Conservation (phyloP, 2,113 vertebrate species). For the Myiopsitta monachus region DNA sequence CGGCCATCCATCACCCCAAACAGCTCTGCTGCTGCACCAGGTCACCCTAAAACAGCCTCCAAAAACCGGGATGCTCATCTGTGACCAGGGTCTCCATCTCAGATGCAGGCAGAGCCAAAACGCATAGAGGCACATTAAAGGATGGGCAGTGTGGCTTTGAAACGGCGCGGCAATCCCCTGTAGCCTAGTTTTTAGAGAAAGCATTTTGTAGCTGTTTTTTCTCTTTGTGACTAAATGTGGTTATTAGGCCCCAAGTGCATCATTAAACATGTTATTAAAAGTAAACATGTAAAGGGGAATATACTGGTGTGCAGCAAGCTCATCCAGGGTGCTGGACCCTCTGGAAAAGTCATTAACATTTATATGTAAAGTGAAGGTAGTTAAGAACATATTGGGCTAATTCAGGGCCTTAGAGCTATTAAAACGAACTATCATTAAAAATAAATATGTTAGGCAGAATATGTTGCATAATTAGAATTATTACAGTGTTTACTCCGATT, state of each 20-base stretch:
- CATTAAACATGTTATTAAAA: slow-evolving; percentile 64
- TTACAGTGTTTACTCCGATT: slow-evolving; percentile 8
- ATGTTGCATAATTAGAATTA: slow-evolving; percentile 50
- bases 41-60: not conserved
- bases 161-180: not conserved
- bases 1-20: rapidly evolving
- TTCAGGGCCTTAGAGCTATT: slow-evolving; percentile 64
- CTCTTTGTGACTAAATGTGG: slow-evolving; percentile 48
- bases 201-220: slow-evolving; percentile 54
- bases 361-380: slow-evolving; percentile 37
- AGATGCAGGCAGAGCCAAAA: not conserved
- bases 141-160: slow-evolving; percentile 11
- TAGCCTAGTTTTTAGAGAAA: slow-evolving; percentile 61
- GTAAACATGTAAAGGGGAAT: not conserved
- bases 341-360: slow-evolving; percentile 62
- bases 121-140: not conserved
- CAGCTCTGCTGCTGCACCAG: rapidly evolving
- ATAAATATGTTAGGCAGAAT: slow-evolving; percentile 48
- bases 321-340: slow-evolving; percentile 16
- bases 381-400: slow-evolving; percentile 65
- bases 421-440: slow-evolving; percentile 59
- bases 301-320: not conserved
- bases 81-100: rapidly evolving
- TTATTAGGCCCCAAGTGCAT: slow-evolving; percentile 60
- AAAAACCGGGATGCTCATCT: not conserved